Percentiles rank a stretch among this genome's conserved stretches.
Conservation (phyloP, 2,797 vertebrate species). For the Gobionotothen gibberifrons region DNA sequence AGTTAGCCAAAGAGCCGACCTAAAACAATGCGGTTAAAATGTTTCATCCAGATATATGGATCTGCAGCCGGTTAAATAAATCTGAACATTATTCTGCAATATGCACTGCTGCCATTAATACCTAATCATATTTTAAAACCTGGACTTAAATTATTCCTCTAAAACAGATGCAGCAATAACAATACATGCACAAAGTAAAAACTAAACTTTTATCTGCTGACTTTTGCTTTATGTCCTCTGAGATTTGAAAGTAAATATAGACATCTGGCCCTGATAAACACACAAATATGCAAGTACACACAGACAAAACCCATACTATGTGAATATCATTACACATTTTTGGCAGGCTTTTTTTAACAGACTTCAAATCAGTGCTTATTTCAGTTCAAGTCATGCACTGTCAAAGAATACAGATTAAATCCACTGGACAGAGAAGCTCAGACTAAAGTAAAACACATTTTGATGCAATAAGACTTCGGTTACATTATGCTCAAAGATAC, state of each 20-base stretch:
- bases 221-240: constrained; percentile 38
- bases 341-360: constrained; percentile 31
- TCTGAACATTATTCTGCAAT: not conserved
- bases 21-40: not conserved
- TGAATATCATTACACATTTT: constrained; percentile 35
- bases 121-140: not conserved
- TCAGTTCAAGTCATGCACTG: constrained; percentile 32
- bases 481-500: constrained; percentile 5
- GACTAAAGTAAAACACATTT: constrained; percentile 10
- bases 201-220: constrained; percentile 10
- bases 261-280: constrained; percentile 58
- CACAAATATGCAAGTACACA: constrained; percentile 36
- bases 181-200: constrained; percentile 29
- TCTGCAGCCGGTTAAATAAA: not conserved
- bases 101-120: not conserved
- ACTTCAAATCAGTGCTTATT: constrained; percentile 37
- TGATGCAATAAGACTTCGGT: constrained; percentile 7
- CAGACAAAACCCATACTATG: constrained; percentile 31
- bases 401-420: constrained; percentile 24
- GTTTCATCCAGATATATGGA: not conserved
- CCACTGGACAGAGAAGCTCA: constrained; percentile 6
- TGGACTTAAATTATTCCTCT: constrained; percentile 1
- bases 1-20: not conserved
- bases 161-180: constrained; percentile 17
- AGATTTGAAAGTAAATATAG: constrained; percentile 61